Evolutionary conservation across 1,140 invertebrate species (phyloP).

Genomic region (Papilio helenus): DNA sequence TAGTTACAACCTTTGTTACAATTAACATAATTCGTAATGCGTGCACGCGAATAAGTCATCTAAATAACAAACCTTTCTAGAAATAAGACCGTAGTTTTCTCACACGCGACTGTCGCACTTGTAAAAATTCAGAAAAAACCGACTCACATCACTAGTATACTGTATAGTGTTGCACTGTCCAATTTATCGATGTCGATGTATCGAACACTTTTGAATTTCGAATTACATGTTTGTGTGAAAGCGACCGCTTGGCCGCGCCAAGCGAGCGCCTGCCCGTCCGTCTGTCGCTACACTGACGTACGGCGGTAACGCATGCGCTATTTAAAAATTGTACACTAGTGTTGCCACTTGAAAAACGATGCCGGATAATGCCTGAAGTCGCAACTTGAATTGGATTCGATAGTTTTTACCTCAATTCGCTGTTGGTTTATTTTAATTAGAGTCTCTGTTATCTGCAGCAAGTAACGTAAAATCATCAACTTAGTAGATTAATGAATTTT

Average conservation of each 20-base stretch:
- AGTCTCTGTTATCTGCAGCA: neutral
- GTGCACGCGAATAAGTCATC: conserved; percentile 74
- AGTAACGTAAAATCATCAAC: no score
- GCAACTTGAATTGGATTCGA: conserved; percentile 3
- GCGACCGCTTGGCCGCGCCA: conserved; percentile 54
- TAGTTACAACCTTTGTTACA: conserved; percentile 32
- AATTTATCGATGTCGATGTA: conserved; percentile 1
- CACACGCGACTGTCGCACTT: conserved; percentile 57
- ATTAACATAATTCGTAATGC: conserved; percentile 35
- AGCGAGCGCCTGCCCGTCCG: conserved; percentile 59
- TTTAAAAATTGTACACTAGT: conserved; percentile 48
- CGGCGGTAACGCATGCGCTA: conserved; percentile 62
- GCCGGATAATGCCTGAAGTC: conserved; percentile 38
- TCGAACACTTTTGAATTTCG: conserved; percentile 54
- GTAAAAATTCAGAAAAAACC: conserved; percentile 64
- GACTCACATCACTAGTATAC: conserved; percentile 43
- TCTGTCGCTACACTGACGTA: conserved; percentile 61
- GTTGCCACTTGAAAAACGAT: conserved; percentile 36
- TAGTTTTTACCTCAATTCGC: conserved; percentile 2
- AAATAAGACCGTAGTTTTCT: conserved; percentile 52
- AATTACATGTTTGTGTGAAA: conserved; percentile 63
- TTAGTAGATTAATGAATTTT: no score
- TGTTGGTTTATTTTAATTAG: neutral
- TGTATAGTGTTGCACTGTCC: conserved; percentile 7
- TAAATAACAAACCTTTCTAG: conserved; percentile 73